Evolutionary conservation across 2,113 vertebrate genomes (phyloP).

Genomic region (Petrocephalus microphthalmus): DNA sequence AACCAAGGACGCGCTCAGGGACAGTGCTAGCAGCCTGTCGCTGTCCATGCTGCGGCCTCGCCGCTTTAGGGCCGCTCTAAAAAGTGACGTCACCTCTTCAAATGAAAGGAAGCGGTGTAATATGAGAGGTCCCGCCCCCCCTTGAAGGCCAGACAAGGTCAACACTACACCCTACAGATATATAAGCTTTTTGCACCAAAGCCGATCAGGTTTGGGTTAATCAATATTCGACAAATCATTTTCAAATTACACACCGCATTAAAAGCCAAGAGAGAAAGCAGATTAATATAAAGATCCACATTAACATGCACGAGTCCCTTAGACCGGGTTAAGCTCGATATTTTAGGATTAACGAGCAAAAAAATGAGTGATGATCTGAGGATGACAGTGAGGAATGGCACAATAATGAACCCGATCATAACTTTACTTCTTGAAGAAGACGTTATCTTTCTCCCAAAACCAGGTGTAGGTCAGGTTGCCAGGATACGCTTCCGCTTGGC

Average conservation of each 20-base stretch:
- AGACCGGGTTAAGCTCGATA: neutral
- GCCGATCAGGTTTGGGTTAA: neutral
- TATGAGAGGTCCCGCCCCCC: neutral
- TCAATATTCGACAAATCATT: neutral
- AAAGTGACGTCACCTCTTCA: neutral
- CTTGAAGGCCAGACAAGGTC: neutral
- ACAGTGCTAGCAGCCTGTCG: neutral
- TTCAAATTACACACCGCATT: neutral
- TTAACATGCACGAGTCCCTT: neutral
- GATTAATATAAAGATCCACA: neutral
- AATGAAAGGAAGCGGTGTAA: neutral
- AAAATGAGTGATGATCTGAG: neutral
- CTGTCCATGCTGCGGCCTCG: neutral
- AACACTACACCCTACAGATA: neutral
- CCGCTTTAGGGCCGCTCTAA: neutral
- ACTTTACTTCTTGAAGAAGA: slow-evolving; percentile 98
- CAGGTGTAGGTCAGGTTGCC: slow-evolving; percentile 98
- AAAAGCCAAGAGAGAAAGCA: neutral
- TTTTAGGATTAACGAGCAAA: neutral
- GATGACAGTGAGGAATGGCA: slow-evolving; percentile 30
- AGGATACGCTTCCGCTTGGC: slow-evolving; percentile 95
- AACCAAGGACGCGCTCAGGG: neutral
- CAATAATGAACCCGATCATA: slow-evolving; percentile 55
- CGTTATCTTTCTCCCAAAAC: slow-evolving; percentile 96
- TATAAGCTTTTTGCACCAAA: neutral